phyloP scores from a whole-genome alignment of 2,888 invertebrate species.

The Dichetophora obliterata region DNA sequence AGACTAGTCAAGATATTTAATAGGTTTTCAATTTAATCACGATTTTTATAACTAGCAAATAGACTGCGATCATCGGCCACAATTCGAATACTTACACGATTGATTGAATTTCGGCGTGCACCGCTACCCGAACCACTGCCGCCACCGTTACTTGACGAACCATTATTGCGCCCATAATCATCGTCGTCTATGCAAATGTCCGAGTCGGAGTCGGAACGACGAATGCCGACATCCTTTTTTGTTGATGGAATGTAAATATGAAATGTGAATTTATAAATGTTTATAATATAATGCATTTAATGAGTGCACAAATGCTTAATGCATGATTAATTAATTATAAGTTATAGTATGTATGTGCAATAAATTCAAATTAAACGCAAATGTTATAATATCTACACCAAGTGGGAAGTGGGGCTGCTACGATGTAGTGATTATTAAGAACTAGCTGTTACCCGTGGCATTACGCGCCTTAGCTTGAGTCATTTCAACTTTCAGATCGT shows the following conservation, averaged over 20 bases:
- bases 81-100: constrained; percentile 70
- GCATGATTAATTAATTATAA: not conserved
- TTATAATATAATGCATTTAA: not conserved
- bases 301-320: not conserved
- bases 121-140: constrained; percentile 49
- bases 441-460: no score
- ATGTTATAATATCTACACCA: no score
- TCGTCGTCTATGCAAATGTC: constrained; percentile 88
- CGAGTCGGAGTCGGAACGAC: constrained; percentile 88
- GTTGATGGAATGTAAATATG: not conserved
- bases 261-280: constrained; percentile 8
- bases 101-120: constrained; percentile 68
- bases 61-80: constrained; percentile 68
- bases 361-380: no score
- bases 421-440: no score
- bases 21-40: constrained; percentile 60
- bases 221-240: constrained; percentile 76
- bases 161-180: constrained; percentile 67
- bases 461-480: no score
- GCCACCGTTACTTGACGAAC: constrained; percentile 64
- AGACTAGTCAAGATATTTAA: constrained; percentile 2
- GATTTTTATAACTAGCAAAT: constrained; percentile 70
- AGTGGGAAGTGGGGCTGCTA: no score
- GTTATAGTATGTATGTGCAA: not conserved
- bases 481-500: no score